Evolutionary conservation across 2,113 vertebrate species (phyloP), one percentile per base, ranked within the genome.

Genomic region (Zingel zingel): DNA sequence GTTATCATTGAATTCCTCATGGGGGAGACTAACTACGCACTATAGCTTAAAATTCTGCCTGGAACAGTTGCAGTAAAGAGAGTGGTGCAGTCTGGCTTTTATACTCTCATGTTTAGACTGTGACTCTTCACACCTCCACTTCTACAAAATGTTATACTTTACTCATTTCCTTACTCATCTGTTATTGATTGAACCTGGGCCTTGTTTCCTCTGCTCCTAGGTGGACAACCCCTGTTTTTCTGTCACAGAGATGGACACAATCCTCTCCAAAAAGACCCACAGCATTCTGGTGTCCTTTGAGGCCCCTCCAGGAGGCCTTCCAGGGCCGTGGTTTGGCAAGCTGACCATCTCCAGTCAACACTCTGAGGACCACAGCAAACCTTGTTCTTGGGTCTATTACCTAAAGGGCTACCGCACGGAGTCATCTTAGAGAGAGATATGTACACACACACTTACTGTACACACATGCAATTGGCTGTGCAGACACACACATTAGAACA

Each of bases 331-430:
- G 81, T 93, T 91, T 30, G 95, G 93, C 79, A 96, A 89, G 79
- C 81, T 97, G 80, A 95, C 92, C 30, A 88, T 97, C 71, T 92
- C 94, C 62, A 96, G 95, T 64, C 92, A 81, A 4, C 86, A 88
- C 0, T 69, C 86, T 0, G 89, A 96, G 13, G 94, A 91, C 21
- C 71, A 84, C 2, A 86, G 84, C 0, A 84, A 90, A 0, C 83
- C 77, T 0, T 85, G 94, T 71, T 92, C 83, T 54, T 97, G 97
- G 97, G 89, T 96, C 21, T 98, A 93, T 84, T 98, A 98, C 74
- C 93, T 98, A 51, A 95, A 92, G 63, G 97, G 97, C 0, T 39
- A 94, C 51, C 81, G 82, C 9, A 77, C 88, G 0, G 93, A 93
- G 3, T 74, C 64, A n/a, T 72, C 59, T 19, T 39, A 85, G 47